A percentile compares a stretch with the other conserved stretches of the same genome.
Evolutionary conservation across 2,888 invertebrate genomes (phyloP).

Genomic region (Drosophila subsilvestris): DNA sequence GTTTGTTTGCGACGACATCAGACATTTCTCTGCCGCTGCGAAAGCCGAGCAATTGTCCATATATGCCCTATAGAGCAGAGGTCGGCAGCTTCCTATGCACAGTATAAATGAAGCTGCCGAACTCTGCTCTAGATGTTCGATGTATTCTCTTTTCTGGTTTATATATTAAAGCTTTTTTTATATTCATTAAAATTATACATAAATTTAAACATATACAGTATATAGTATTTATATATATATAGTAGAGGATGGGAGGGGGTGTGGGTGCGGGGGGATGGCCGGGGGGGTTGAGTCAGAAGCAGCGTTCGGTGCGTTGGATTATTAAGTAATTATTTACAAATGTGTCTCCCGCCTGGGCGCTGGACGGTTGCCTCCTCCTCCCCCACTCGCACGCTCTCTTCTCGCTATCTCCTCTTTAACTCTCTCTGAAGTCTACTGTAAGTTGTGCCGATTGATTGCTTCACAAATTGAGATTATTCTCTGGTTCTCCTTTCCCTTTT

Average conservation of each 20-base stretch:
- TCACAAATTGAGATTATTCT: conserved; percentile 24
- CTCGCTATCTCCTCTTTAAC: not conserved
- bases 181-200: conserved; percentile 64
- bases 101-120: too few relatives aligned
- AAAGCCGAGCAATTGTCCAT: too few relatives aligned
- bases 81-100: too few relatives aligned
- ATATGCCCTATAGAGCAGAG: too few relatives aligned
- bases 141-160: conserved; percentile 25
- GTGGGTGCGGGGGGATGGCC: not conserved
- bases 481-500: not conserved
- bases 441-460: not conserved
- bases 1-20: too few relatives aligned
- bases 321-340: conserved; percentile 28
- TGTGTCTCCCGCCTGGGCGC: conserved; percentile 14
- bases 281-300: conserved; percentile 17
- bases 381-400: too few relatives aligned
- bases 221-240: conserved; percentile 34
- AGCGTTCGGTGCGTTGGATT: conserved; percentile 13
- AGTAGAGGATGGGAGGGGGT: conserved; percentile 13
- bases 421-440: not conserved
- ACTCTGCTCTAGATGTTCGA: too few relatives aligned
- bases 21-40: too few relatives aligned
- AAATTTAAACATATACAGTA: conserved; percentile 39
- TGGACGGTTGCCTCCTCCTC: conserved; percentile 12
- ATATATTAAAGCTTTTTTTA: conserved; percentile 70